A percentile compares a stretch with the other conserved stretches of the same genome.
Conservation (phyloP, 2,888 invertebrate species). For the Amaurobius ferox region DNA sequence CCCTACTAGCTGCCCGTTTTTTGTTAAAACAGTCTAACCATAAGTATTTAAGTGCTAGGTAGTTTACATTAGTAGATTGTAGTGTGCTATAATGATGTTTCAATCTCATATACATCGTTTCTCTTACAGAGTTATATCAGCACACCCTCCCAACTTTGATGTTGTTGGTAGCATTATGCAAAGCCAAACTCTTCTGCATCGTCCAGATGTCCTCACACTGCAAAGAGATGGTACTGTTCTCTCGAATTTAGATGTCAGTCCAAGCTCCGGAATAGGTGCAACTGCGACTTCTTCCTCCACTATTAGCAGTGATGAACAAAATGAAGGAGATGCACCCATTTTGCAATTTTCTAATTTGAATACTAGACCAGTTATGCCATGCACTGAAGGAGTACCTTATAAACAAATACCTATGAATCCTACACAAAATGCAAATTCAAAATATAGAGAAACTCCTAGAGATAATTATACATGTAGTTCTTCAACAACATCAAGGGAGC, state of each 20-base stretch:
- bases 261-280: background rate
- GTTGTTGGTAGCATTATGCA: constrained; percentile 78
- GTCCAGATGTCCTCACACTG: constrained; percentile 77
- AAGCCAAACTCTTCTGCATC: constrained; percentile 77
- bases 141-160: constrained; percentile 75
- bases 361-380: constrained; percentile 34
- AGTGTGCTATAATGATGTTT: no score
- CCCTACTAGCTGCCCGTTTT: no score
- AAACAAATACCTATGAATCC: constrained; percentile 63
- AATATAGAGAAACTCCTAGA: constrained; percentile 36
- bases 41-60: no score
- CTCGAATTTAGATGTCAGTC: constrained; percentile 42
- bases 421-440: constrained; percentile 38
- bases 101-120: no score
- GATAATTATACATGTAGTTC: constrained; percentile 47
- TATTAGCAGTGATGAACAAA: constrained; percentile 20
- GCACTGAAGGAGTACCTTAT: background rate
- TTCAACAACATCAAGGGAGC: constrained; percentile 24
- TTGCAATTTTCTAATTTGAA: constrained; percentile 20
- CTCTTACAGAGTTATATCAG: constrained; percentile 26
- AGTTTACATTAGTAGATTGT: no score
- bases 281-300: background rate
- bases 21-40: no score
- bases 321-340: constrained; percentile 17
- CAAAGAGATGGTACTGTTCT: constrained; percentile 77